phyloP scores from a whole-genome alignment of 2,888 invertebrate species.

The Cryptocephalus primarius region DNA sequence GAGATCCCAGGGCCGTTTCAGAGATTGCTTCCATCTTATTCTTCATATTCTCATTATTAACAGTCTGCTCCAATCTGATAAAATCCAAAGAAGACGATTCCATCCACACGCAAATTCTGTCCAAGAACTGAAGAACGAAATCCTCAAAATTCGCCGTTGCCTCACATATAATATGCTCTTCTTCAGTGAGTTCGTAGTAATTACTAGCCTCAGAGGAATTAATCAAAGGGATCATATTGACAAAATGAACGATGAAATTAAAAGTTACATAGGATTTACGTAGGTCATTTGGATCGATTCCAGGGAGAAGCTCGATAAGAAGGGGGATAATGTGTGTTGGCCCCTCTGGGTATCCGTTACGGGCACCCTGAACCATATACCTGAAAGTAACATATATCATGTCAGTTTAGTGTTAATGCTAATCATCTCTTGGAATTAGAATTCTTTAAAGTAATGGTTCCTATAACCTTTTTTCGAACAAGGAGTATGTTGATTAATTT shows the following conservation, averaged over 20 bases:
- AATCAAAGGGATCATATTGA: conserved; percentile 69
- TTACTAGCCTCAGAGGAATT: conserved; percentile 72
- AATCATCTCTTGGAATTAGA: not conserved
- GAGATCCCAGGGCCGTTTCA: conserved; percentile 58
- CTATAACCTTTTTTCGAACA: too few species aligned
- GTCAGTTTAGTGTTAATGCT: not conserved
- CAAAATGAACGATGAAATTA: conserved; percentile 66
- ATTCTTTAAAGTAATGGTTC: not conserved
- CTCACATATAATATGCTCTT: conserved; percentile 64
- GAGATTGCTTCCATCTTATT: conserved; percentile 61
- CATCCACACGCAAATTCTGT: conserved; percentile 60
- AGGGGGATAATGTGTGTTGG: conserved; percentile 73
- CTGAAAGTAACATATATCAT: conserved; percentile 8
- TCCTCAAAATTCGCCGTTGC: conserved; percentile 82
- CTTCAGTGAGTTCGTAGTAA: conserved; percentile 58
- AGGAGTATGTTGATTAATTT: too few species aligned
- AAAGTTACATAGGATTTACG: conserved; percentile 65
- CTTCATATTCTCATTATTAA: conserved; percentile 43
- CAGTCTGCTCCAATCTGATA: conserved; percentile 52
- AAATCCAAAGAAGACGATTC: conserved; percentile 61
- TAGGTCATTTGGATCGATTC: conserved; percentile 83
- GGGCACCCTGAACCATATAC: conserved; percentile 39
- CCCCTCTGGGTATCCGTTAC: conserved; percentile 58
- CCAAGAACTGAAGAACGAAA: conserved; percentile 76
- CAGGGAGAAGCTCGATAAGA: conserved; percentile 70